phyloP scores from a whole-genome alignment of 2,113 vertebrate genomes.

The western clawed frog (Xenopus tropicalis) region DNA sequence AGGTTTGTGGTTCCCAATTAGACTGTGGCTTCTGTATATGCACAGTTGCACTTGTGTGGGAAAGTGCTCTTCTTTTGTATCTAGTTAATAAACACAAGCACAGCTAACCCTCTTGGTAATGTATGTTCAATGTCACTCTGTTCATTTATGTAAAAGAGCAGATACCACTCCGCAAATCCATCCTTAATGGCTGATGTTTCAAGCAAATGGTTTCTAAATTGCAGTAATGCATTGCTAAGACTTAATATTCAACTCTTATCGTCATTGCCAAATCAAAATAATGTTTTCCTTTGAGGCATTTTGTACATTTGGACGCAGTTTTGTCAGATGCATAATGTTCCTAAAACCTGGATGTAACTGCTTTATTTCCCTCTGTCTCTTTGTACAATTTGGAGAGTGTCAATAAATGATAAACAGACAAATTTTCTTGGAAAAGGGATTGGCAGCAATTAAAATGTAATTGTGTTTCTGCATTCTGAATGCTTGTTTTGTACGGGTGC shows the following conservation, averaged over 20 bases:
- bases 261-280: slow-evolving; percentile 45
- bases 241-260: slow-evolving; percentile 44
- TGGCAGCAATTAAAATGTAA: background rate
- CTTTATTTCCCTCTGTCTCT: slow-evolving; percentile 14
- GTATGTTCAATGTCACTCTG: slow-evolving; percentile 43
- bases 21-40: too few relatives aligned
- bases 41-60: slow-evolving; percentile 2
- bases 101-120: slow-evolving; percentile 27
- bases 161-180: slow-evolving; percentile 30
- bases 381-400: background rate
- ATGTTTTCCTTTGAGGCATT: slow-evolving; percentile 44
- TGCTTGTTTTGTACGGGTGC: background rate
- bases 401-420: slow-evolving; percentile 1
- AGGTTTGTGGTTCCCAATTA: too few relatives aligned
- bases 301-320: slow-evolving; percentile 42
- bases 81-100: slow-evolving; percentile 17
- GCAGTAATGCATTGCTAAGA: slow-evolving; percentile 43
- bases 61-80: slow-evolving; percentile 19
- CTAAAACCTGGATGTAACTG: slow-evolving; percentile 27
- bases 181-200: slow-evolving; percentile 44
- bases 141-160: slow-evolving; percentile 40
- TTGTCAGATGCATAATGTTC: slow-evolving; percentile 38
- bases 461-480: background rate
- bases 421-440: background rate
- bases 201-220: slow-evolving; percentile 45